Evolutionary conservation across 2,888 invertebrate genomes (phyloP), one percentile per base, ranked within the genome.

Genomic region (Cyclophora punctaria): DNA sequence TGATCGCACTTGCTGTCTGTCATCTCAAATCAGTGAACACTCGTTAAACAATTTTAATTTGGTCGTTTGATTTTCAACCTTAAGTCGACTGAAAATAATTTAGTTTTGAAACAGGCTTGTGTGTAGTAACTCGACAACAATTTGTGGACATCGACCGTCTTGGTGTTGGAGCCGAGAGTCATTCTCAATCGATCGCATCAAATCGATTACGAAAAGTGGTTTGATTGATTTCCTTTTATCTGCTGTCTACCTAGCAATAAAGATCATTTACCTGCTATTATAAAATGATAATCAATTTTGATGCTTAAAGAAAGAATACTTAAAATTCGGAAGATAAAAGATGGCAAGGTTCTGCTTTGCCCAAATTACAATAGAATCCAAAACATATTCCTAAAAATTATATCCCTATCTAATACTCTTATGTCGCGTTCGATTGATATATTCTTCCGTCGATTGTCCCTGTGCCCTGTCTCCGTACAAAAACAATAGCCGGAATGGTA

Each of bases 401-500:
- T 20, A 20, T 20, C 20, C 20, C 20, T 20, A 37, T 37, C 37
- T 37, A 37, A 37, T 37, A 37, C 4, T 5, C 37, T 6, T 7
- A 49, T 45, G 52, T 48, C 52, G 47, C 44, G 53, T 48, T 48
- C 46, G 40, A 40, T 48, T 66, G 64, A 64, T 57, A 59, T 56
- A 60, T 63, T 73, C 37, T 5, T 78, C 80, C 80, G 74, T 69
- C 53, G 63, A 78, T 80, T 80, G 79, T 79, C 53, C 50, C 47
- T 56, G 52, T 56, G 57, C 64, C 60, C 63, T 63, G 60, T 61
- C 57, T 59, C 60, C 64, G 20, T 20, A 55, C 54, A 41, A 34
- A 45, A 57, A 76, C 80, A 77, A 79, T 76, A 61, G 59, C 71
- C 73, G 79, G 78, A 76, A 75, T 74, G 49, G 66, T 63, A 63